Evolutionary conservation across 2,888 invertebrate genomes (phyloP), one percentile per base, ranked within the genome.

Genomic region (Diachrysia chrysitis): DNA sequence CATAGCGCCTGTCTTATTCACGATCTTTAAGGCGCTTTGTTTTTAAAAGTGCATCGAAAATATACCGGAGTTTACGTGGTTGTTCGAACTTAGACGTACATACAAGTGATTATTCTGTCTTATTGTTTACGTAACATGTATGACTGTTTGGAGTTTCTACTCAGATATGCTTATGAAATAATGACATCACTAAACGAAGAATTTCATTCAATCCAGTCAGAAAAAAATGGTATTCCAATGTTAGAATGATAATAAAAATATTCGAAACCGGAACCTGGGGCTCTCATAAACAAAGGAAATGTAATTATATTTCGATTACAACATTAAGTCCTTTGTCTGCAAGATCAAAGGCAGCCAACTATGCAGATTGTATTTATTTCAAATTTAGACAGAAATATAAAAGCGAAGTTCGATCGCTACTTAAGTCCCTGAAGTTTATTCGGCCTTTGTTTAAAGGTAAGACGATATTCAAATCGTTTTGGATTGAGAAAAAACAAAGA

Each of bases 381-480:
- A 74, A 70, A 79, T 67, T 35, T 64, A 67, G 80, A 80, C 78
- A 78, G 73, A 81, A 81, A 78, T 82, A 81, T 80, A 68, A 75
- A 78, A 75, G 63, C 63, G 61, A 58, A 67, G 73, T 76, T 62
- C 69, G 42, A 82, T 78, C 78, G 67, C 76, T 78, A 69, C 72
- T 53, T 69, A 81, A 81, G 79, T 64, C 56, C 67, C 66, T 69
- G 59, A 76, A 82, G 71, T 77, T 56, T 65, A 76, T 66, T 78
- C 66, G 74, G 71, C 79, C 73, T 59, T 73, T 73, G 58, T 73
- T 69, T 63, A 66, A 81, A 82, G 74, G 82, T 82, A 80, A 80
- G 66, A 71, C 72, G 80, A 82, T 82, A 82, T 80, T 82, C 70
- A 82, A 81, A 82, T 78, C 69, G 71, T 66, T 73, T 68, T 37